phyloP scores from a whole-genome alignment of 2,113 vertebrate genomes.

The Protobothrops mucrosquamatus region DNA sequence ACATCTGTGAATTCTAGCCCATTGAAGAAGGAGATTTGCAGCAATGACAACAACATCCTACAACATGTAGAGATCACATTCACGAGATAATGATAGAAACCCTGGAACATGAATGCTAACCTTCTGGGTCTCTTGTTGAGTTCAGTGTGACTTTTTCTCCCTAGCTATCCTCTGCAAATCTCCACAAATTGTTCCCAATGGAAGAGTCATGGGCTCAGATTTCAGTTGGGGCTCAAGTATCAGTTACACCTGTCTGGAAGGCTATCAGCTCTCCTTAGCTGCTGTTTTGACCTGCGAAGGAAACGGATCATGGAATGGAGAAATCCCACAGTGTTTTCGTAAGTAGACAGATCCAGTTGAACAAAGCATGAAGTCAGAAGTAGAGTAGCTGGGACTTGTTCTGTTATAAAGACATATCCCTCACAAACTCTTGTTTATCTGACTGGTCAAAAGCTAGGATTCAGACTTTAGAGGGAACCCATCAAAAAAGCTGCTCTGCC shows the following conservation, averaged over 20 bases:
- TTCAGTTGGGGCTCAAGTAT: conserved; percentile 93
- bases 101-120: background rate
- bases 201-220: conserved; percentile 87
- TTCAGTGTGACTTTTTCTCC: background rate
- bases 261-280: conserved; percentile 94
- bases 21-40: background rate
- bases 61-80: background rate
- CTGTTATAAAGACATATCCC: background rate
- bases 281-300: conserved; percentile 93
- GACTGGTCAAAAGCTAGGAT: background rate
- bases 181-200: conserved; percentile 86
- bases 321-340: conserved; percentile 97
- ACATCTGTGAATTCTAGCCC: background rate
- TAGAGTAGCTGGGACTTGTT: too few relatives aligned
- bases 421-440: accelerated
- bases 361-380: too few relatives aligned
- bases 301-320: conserved; percentile 90
- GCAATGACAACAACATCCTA: background rate
- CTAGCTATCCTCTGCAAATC: conserved; percentile 86
- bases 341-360: conserved; percentile 50
- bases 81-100: background rate
- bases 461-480: background rate
- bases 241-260: conserved; percentile 91
- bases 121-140: background rate
- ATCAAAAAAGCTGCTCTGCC: background rate